A percentile compares a stretch with the other conserved stretches of the same genome.
phyloP scores from a whole-genome alignment of 2,113 vertebrate species.

The Sebastes schlegelii region DNA sequence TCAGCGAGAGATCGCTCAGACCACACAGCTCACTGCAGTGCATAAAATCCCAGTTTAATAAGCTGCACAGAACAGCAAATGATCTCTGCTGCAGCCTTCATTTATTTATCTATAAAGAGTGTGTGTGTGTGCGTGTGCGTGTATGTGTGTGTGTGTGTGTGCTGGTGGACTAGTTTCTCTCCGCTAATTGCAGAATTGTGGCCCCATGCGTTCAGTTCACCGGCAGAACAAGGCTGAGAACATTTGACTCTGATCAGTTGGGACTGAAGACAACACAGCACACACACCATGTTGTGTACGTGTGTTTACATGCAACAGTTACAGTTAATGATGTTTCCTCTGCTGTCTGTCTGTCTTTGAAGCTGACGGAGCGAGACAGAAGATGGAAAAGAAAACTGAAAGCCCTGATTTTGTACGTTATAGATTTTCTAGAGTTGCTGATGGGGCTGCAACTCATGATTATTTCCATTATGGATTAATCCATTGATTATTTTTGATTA shows the following conservation, averaged over 20 bases:
- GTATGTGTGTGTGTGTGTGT: neutral
- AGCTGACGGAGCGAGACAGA: constrained; percentile 7
- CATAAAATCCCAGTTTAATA: constrained; percentile 34
- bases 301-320: neutral
- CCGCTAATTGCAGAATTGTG: constrained; percentile 45
- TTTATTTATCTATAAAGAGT: constrained; percentile 17
- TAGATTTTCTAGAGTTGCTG: neutral
- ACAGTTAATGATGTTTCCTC: constrained; percentile 31
- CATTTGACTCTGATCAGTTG: constrained; percentile 33
- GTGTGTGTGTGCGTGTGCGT: neutral
- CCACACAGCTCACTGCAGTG: constrained; percentile 3
- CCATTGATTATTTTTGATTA: neutral
- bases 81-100: constrained; percentile 36
- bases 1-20: neutral
- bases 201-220: constrained; percentile 14
- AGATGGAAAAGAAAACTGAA: neutral
- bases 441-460: neutral
- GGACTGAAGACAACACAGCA: constrained; percentile 8
- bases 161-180: neutral
- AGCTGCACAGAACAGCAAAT: constrained; percentile 17
- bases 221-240: constrained; percentile 32
- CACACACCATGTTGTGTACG: neutral
- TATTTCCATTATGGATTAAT: neutral
- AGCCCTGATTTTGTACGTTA: neutral
- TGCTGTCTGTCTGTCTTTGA: neutral